These are phyloP conservation scores for Pampusana beccarii DNA, from an alignment of 2,113 vertebrate species.

Conservation along the genomic window DNA sequence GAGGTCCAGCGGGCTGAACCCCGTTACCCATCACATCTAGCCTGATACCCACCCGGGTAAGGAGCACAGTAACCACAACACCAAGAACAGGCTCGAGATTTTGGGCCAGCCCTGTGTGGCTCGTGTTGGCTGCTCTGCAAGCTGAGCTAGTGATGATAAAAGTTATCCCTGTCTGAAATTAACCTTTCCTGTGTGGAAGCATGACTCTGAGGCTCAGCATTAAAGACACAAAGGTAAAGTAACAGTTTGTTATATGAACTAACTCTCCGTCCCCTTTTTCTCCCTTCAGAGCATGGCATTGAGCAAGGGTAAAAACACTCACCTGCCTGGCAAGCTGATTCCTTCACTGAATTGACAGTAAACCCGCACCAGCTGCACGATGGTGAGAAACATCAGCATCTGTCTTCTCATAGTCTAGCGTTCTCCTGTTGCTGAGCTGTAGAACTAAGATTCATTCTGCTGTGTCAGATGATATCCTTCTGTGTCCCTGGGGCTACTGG, in stretches of 20 bases:
- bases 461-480: background rate
- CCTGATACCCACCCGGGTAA: too few species aligned
- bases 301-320: fast-evolving
- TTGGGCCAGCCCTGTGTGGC: fast-evolving
- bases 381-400: background rate
- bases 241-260: background rate
- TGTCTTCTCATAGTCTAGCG: fast-evolving
- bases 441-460: fast-evolving
- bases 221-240: background rate
- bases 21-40: fast-evolving
- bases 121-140: background rate
- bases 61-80: fast-evolving
- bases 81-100: fast-evolving
- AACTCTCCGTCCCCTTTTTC: background rate
- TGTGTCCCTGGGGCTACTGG: background rate
- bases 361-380: background rate
- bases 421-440: background rate
- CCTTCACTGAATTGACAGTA: background rate
- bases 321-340: background rate
- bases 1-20: background rate
- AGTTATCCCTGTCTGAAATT: slow-evolving; percentile 76
- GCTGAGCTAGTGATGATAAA: slow-evolving; percentile 69
- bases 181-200: slow-evolving; percentile 48
- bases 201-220: slow-evolving; percentile 63
- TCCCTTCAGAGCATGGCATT: background rate